phyloP scores from a whole-genome alignment of 2,113 vertebrate genomes.

The Aspidoscelis tigris region DNA sequence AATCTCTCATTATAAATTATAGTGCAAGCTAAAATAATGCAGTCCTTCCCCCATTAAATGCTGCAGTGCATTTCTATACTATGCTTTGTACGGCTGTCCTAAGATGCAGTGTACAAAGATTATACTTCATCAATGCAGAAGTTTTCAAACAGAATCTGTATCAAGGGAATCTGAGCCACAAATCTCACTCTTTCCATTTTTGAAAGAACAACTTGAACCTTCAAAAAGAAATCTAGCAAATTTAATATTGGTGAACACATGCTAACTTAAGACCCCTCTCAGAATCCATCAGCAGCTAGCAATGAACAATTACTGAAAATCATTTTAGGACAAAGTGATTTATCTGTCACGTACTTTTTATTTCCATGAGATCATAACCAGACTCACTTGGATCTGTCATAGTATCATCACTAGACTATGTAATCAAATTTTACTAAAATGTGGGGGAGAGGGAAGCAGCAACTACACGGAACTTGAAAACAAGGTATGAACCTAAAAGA shows the following conservation, averaged over 20 bases:
- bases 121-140: not conserved
- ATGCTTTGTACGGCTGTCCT: not conserved
- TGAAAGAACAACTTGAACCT: not conserved
- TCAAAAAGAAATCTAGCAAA: not conserved
- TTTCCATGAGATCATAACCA: not conserved
- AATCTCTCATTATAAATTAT: slow-evolving; percentile 21
- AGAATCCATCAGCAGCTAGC: not conserved
- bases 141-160: not conserved
- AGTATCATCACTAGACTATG: not conserved
- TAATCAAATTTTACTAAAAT: not conserved
- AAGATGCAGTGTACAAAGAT: not conserved
- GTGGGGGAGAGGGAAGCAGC: not conserved
- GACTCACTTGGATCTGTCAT: not conserved
- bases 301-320: not conserved
- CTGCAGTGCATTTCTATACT: not conserved
- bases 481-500: not conserved
- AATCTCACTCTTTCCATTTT: not conserved
- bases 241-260: not conserved
- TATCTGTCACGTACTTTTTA: not conserved
- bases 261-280: not conserved
- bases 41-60: not conserved
- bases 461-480: slow-evolving; percentile 7
- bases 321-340: not conserved
- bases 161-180: not conserved
- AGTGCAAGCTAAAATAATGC: slow-evolving; percentile 19